A percentile compares a stretch with the other conserved stretches of the same genome.
Evolutionary conservation across 2,113 vertebrate species (phyloP).

Genomic region (Silurus asotus): DNA sequence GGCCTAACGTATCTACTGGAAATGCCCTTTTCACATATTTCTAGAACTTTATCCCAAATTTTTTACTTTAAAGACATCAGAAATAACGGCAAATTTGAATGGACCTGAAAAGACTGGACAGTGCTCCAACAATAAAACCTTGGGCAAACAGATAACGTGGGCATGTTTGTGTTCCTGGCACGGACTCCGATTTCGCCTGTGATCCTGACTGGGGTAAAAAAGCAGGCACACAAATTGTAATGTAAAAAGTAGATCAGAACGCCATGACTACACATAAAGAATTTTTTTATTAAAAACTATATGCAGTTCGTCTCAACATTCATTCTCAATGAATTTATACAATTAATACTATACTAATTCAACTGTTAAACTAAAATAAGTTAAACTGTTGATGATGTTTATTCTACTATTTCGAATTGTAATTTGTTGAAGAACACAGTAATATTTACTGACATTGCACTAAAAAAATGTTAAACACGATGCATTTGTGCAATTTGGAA

Average conservation of each 20-base stretch:
- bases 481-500: too few species aligned
- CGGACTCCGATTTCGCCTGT: too few species aligned
- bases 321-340: neutral
- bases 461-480: too few species aligned
- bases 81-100: neutral
- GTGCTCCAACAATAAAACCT: neutral
- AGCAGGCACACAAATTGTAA: neutral
- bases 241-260: neutral
- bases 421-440: neutral
- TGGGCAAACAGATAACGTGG: neutral
- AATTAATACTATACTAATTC: too few species aligned
- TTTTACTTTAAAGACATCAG: neutral
- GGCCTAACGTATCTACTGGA: slow-evolving; percentile 32
- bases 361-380: too few species aligned
- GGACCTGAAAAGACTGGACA: neutral
- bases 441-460: neutral
- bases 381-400: neutral
- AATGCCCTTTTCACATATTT: neutral
- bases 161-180: neutral
- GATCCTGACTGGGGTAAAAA: neutral
- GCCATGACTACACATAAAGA: neutral
- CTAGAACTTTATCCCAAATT: neutral
- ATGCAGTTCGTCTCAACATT: neutral
- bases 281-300: neutral
- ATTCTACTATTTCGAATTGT: neutral